Conservation (phyloP, 2,113 vertebrate species). For the Emydura subglobosa region DNA sequence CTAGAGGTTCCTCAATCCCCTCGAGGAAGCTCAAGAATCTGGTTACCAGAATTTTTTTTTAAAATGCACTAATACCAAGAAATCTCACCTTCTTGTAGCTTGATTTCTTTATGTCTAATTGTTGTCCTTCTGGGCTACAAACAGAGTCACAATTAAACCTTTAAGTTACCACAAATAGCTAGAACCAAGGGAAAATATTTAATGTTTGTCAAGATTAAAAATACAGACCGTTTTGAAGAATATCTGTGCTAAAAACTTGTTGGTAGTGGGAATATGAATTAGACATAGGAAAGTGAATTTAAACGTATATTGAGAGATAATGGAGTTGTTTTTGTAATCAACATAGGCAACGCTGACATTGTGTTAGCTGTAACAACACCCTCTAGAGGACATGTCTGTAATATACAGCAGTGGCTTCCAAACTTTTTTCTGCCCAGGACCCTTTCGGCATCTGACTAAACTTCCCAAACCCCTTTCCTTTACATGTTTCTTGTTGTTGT, state of each 20-base stretch:
- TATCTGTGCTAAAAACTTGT: conserved; percentile 30
- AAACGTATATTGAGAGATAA: neutral
- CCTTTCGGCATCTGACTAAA: neutral
- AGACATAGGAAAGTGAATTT: neutral
- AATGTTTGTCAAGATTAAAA: neutral
- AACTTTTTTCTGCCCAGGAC: neutral
- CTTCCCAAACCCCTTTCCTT: neutral
- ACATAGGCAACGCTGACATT: neutral
- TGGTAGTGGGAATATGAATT: neutral
- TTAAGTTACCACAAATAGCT: neutral
- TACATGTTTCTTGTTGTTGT: neutral
- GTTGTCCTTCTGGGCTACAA: conserved; percentile 89
- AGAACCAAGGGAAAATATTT: neutral
- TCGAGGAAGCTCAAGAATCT: neutral
- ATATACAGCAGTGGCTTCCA: neutral
- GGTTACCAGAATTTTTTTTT: neutral
- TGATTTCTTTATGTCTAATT: conserved; percentile 96
- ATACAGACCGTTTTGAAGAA: neutral
- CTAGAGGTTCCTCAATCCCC: fast-evolving
- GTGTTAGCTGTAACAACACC: neutral
- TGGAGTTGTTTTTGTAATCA: neutral
- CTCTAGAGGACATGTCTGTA: neutral
- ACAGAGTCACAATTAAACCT: conserved; percentile 28
- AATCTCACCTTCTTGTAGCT: conserved; percentile 95
- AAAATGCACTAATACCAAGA: neutral